Percentiles rank a stretch among this genome's conserved stretches.
phyloP scores from a whole-genome alignment of 2,797 vertebrate genomes.

The Melanotaenia pygmaea region DNA sequence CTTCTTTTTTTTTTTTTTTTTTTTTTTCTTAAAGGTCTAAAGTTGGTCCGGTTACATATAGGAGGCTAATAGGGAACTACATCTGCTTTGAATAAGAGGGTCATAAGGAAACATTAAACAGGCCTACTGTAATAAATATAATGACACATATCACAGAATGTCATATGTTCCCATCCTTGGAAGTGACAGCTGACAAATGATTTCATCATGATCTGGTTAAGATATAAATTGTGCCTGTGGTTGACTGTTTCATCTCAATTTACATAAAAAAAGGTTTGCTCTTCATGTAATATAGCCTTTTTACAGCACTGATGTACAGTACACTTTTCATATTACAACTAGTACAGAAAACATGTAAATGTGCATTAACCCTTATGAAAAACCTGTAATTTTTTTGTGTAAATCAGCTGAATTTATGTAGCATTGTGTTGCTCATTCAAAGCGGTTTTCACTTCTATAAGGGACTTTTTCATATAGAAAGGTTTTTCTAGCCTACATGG shows the following conservation, averaged over 20 bases:
- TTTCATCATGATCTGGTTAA: not conserved
- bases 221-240: not conserved
- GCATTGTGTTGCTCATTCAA: too few relatives aligned
- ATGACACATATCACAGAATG: conserved; percentile 3
- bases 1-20: not conserved
- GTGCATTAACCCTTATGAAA: too few relatives aligned
- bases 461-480: not conserved
- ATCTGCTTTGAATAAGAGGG: conserved; percentile 16
- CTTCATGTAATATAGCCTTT: not conserved
- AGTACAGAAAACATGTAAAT: not conserved
- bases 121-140: not conserved
- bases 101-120: conserved; percentile 3
- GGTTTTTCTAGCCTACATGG: not conserved
- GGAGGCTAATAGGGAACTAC: not conserved
- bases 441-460: not conserved
- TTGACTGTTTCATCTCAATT: not conserved
- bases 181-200: conserved; percentile 18
- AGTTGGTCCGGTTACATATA: not conserved
- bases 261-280: not conserved
- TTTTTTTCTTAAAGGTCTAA: conserved; percentile 9
- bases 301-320: not conserved
- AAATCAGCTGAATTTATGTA: too few relatives aligned
- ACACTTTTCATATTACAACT: not conserved
- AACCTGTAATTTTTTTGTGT: too few relatives aligned
- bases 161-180: conserved; percentile 18